A percentile compares a stretch with the other conserved stretches of the same genome.
Evolutionary conservation across 2,888 invertebrate species (phyloP).

Genomic region (Hypsopygia costalis): DNA sequence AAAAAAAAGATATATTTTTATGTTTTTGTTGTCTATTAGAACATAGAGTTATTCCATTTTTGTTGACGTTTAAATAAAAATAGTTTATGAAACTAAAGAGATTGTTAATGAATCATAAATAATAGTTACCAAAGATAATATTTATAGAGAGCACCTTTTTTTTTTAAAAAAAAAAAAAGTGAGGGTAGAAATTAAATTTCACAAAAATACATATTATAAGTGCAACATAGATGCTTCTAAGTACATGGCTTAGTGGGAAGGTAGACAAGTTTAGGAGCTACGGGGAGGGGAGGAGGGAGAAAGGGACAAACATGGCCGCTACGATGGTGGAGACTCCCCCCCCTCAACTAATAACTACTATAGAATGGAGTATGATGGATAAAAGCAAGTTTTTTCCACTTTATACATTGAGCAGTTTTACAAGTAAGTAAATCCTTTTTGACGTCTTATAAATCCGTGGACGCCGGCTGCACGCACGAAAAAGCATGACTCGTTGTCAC

Average conservation of each 20-base stretch:
- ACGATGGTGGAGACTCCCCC: constrained; percentile 80
- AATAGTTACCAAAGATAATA: background rate
- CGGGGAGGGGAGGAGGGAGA: constrained; percentile 18
- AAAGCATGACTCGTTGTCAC: no score
- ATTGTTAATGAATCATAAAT: background rate
- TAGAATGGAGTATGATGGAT: constrained; percentile 99
- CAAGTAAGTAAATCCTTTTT: constrained; percentile 72
- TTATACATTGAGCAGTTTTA: constrained; percentile 93
- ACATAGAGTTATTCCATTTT: constrained; percentile 14
- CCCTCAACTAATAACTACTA: constrained; percentile 86
- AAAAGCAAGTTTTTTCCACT: constrained; percentile 96
- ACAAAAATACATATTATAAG: no score
- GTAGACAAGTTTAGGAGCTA: constrained; percentile 24
- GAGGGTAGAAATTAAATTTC: no score
- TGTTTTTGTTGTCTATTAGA: constrained; percentile 20
- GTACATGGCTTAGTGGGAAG: constrained; percentile 34
- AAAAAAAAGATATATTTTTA: constrained; percentile 28
- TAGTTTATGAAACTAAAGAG: constrained; percentile 3
- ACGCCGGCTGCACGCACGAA: no score
- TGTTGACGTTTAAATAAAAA: background rate
- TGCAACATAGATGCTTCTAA: constrained; percentile 41
- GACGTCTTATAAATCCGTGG: no score
- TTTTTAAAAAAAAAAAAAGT: no score
- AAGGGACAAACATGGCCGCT: constrained; percentile 42
- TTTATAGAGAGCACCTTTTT: no score